Evolutionary conservation across 2,113 vertebrate species (phyloP), one percentile per base, ranked within the genome.

Genomic region (Cichladusa arquata): DNA sequence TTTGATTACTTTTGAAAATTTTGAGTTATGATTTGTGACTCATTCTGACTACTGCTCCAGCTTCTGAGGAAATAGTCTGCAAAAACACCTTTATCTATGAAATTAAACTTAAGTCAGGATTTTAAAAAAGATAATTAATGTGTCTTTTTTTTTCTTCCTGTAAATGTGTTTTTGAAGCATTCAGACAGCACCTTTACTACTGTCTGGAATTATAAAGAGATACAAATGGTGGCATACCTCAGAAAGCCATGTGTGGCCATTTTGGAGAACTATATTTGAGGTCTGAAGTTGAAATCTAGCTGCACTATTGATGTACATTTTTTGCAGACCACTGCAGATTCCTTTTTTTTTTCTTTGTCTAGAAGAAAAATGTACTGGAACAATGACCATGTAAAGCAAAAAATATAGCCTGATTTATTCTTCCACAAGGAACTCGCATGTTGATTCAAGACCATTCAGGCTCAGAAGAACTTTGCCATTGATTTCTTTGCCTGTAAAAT

Each of bases 331-430:
- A 60, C 33, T 69, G 57, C 84, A 95, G 72, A 60, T 77, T 51
- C 60, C 90, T 90, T 47, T 48, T 67, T 36, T 60, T 67, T 53
- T 87, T 19, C n/a, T 89, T 96, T 91, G 19, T 45, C 19, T 58
- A 76, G 36, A 88, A 92, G 74, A 94, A 96, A 95, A 78, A 73
- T 24, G 5, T 79, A 70, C 67, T 79, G 92, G 79, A 97, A 84
- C 29, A 88, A 79, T 88, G 85, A 96, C 31, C 26, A 33, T 6
- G 31, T 88, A 78, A 51, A 64, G 42, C 91, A 96, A 94, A 70
- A 96, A 89, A 69, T 22, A 12, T 58, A 81, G 14, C 25, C 19
- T 97, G 95, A 72, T 88, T 97, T 95, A 73, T 95, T 94, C 19
- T 76, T 69, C 38, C 10, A 14, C 11, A 50, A 54, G 36, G 50